A percentile compares a stretch with the other conserved stretches of the same genome.
Conservation (phyloP, 37 sponge, comb jelly and placozoan species). For the Chondrilla cf. caribensis region DNA sequence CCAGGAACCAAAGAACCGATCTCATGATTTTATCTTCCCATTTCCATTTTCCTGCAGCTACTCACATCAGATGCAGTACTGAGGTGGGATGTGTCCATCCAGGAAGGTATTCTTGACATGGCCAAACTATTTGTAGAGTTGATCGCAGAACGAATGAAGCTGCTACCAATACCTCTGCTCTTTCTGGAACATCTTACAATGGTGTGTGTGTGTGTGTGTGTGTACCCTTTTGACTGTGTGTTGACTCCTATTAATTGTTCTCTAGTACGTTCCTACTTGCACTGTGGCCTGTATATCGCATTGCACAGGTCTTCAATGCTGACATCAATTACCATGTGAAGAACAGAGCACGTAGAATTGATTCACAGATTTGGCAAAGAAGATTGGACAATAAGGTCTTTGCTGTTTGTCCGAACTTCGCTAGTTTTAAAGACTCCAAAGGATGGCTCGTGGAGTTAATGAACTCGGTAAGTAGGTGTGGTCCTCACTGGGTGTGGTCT, state of each 20-base stretch:
- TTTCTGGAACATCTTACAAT: slow-evolving; percentile 62
- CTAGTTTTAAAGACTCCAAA: slow-evolving; percentile 50
- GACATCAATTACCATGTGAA: slow-evolving; percentile 65
- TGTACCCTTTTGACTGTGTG: neutral
- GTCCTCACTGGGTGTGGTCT: too few species aligned
- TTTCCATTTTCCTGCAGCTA: slow-evolving; percentile 47
- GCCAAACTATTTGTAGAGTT: slow-evolving; percentile 68
- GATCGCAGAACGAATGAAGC: slow-evolving; percentile 68
- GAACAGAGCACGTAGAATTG: slow-evolving; percentile 20
- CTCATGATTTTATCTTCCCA: neutral
- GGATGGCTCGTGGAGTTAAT: slow-evolving; percentile 84
- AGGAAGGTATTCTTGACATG: slow-evolving; percentile 90
- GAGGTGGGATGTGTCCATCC: slow-evolving; percentile 81
- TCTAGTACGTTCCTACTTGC: neutral
- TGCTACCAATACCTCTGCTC: slow-evolving; percentile 53
- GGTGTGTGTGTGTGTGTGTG: slow-evolving; percentile 35
- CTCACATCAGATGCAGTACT: slow-evolving; percentile 81
- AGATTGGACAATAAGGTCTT: slow-evolving; percentile 13
- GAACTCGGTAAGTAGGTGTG: slow-evolving; percentile 57
- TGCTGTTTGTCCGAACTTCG: slow-evolving; percentile 29
- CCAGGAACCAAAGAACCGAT: neutral
- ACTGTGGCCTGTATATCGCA: neutral
- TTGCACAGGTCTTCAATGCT: slow-evolving; percentile 49
- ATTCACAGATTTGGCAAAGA: slow-evolving; percentile 28
- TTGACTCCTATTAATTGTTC: neutral